A percentile compares a stretch with the other conserved stretches of the same genome.
These are phyloP conservation scores for Chelonus formosanus DNA, from an alignment of 2,888 invertebrate genomes.

Conservation along the genomic window DNA sequence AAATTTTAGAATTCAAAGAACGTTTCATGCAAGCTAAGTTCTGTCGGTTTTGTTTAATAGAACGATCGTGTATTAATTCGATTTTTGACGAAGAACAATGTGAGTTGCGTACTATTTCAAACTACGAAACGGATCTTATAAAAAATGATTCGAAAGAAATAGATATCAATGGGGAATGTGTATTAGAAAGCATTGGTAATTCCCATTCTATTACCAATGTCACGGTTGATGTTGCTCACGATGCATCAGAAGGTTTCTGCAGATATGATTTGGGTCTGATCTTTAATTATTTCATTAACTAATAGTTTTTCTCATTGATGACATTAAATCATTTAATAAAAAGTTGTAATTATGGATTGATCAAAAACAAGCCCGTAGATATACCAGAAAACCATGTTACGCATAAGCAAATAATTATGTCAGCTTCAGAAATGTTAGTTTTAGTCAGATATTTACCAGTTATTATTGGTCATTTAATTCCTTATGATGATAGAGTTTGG, in stretches of 20 bases:
- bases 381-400: conserved; percentile 31
- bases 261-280: too few species aligned
- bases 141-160: conserved; percentile 18
- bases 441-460: conserved; percentile 36
- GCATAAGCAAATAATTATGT: conserved; percentile 33
- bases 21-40: conserved; percentile 22
- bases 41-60: conserved; percentile 29
- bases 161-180: conserved; percentile 13
- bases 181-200: conserved; percentile 2
- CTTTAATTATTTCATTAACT: not conserved
- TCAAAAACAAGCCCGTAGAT: conserved; percentile 32
- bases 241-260: too few species aligned
- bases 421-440: conserved; percentile 39
- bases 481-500: conserved; percentile 35
- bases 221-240: not conserved
- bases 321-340: not conserved
- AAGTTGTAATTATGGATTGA: not conserved
- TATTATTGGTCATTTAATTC: conserved; percentile 37
- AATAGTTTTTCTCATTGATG: not conserved
- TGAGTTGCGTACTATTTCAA: conserved; percentile 3
- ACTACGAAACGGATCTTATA: conserved; percentile 17
- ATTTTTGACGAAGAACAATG: conserved; percentile 21
- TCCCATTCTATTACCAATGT: conserved; percentile 12
- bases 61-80: conserved; percentile 11
- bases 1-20: conserved; percentile 26